Conservation (phyloP, 1,140 invertebrate genomes). For the Oryzaephilus surinamensis region DNA sequence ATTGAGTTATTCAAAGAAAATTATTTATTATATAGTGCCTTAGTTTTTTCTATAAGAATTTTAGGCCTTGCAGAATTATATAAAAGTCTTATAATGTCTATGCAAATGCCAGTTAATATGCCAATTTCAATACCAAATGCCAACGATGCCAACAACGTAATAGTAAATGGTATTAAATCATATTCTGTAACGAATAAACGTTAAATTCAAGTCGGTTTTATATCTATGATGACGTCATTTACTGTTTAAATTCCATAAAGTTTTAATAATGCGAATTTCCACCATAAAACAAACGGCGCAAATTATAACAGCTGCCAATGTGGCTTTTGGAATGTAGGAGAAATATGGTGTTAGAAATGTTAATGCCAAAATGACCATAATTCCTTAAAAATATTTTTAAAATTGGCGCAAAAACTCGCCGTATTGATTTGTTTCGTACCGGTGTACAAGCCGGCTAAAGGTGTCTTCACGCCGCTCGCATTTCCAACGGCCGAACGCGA, state of each 20-base stretch:
- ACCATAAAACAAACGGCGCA: conserved; percentile 60
- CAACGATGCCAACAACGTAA: conserved; percentile 64
- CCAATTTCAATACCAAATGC: conserved; percentile 70
- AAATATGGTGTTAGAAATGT: conserved; percentile 60
- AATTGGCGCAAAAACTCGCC: background rate
- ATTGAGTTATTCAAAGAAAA: conserved; percentile 2
- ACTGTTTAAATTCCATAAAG: conserved; percentile 57
- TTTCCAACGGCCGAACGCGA: conserved; percentile 63
- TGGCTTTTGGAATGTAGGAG: conserved; percentile 56
- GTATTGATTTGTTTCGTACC: conserved; percentile 31
- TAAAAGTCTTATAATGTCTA: conserved; percentile 68
- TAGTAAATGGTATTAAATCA: conserved; percentile 61
- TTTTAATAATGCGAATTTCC: conserved; percentile 45
- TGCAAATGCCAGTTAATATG: conserved; percentile 66
- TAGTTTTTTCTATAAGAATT: conserved; percentile 41
- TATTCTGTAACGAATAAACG: conserved; percentile 46
- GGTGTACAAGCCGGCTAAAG: conserved; percentile 56
- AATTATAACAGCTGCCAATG: conserved; percentile 56
- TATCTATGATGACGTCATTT: conserved; percentile 23
- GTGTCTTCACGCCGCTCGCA: conserved; percentile 63
- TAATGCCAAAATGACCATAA: conserved; percentile 40
- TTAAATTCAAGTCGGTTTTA: conserved; percentile 1
- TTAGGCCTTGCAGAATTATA: conserved; percentile 68
- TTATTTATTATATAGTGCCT: conserved; percentile 13
- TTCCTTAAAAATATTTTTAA: conserved; percentile 36